Conservation (phyloP, 2,797 vertebrate species). For the Sus cebifrons region DNA sequence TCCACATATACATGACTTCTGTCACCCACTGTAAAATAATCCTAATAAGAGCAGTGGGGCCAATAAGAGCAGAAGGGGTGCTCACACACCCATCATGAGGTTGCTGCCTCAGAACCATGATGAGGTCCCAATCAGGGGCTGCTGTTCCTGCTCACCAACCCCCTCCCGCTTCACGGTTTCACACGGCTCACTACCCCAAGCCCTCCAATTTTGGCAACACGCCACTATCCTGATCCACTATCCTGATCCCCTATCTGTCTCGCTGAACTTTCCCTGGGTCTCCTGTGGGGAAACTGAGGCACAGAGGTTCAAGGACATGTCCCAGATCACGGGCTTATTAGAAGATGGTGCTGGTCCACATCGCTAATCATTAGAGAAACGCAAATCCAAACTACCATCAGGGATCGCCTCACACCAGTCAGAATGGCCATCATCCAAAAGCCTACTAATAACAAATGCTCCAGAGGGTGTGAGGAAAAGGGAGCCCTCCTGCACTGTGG, state of each 20-base stretch:
- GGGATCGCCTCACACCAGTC: no score
- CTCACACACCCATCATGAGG: not conserved
- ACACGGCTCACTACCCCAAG: not conserved
- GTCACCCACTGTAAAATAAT: not conserved
- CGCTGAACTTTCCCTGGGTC: not conserved
- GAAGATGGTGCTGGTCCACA: not conserved
- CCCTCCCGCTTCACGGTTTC: not conserved
- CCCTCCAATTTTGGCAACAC: no score
- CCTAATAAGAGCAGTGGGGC: not conserved
- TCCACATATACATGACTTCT: not conserved
- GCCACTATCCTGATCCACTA: rapidly evolving
- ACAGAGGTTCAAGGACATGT: not conserved
- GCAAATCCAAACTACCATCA: no score
- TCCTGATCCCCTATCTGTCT: not conserved
- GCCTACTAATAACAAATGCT: no score
- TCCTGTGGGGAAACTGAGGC: not conserved
- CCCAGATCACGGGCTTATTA: not conserved
- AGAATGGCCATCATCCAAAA: no score
- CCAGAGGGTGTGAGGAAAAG: no score
- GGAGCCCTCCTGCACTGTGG: no score
- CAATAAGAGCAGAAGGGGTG: not conserved
- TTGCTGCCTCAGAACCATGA: not conserved
- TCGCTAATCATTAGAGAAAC: no score
- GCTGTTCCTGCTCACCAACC: not conserved
- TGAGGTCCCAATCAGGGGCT: no score